These are phyloP conservation scores for Pseudocheirus occidentalis DNA, from an alignment of 2,797 vertebrate species.

Conservation along the genomic window DNA sequence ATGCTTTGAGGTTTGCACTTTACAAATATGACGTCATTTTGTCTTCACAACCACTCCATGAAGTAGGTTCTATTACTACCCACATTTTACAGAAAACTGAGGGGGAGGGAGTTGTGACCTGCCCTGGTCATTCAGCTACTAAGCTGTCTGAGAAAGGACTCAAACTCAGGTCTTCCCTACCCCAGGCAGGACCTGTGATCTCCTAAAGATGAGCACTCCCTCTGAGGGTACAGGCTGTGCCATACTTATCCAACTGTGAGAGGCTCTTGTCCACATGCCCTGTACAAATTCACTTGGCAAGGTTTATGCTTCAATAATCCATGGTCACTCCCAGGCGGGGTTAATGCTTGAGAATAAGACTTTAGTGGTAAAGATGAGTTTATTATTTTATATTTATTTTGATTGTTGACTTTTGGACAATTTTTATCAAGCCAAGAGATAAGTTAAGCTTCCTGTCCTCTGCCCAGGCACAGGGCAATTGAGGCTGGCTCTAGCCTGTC, in stretches of 20 bases:
- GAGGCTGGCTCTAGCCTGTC: background rate
- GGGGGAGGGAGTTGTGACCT: background rate
- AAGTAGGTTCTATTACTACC: conserved; percentile 17
- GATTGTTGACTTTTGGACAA: background rate
- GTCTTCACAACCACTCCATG: conserved; percentile 7
- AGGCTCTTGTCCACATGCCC: background rate
- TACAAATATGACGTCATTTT: conserved; percentile 2
- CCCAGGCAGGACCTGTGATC: background rate
- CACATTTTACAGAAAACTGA: conserved; percentile 37
- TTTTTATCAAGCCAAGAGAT: background rate
- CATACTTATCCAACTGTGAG: background rate
- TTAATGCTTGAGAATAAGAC: background rate
- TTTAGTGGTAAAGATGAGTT: background rate
- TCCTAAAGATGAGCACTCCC: background rate
- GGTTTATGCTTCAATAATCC: background rate
- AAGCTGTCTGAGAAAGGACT: background rate
- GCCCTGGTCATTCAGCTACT: background rate
- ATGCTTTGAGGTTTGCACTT: background rate
- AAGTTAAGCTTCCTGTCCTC: background rate
- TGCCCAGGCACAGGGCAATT: background rate
- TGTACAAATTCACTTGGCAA: background rate
- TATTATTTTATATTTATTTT: background rate
- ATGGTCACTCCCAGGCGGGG: background rate
- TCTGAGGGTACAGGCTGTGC: background rate
- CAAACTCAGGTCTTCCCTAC: background rate